A percentile compares a stretch with the other conserved stretches of the same genome.
Evolutionary conservation across 2,888 invertebrate genomes (phyloP).

Genomic region (Drosophila diplacantha): DNA sequence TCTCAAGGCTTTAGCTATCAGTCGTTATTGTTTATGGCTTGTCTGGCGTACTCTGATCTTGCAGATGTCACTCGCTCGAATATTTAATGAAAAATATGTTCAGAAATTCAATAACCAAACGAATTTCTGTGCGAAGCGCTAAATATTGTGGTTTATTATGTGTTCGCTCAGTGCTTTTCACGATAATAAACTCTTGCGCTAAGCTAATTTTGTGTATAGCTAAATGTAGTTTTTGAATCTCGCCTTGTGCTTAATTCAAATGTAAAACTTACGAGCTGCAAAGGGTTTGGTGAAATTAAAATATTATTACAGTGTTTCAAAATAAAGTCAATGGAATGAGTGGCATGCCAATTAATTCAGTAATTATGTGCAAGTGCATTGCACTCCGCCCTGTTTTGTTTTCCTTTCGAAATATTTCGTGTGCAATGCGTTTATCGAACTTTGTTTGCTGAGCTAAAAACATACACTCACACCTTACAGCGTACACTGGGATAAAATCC

Average conservation of each 20-base stretch:
- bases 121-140: conserved; percentile 50
- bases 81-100: conserved; percentile 15
- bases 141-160: conserved; percentile 70
- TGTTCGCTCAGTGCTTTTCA: conserved; percentile 70
- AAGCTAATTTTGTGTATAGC: conserved; percentile 26
- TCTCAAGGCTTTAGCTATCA: conserved; percentile 34
- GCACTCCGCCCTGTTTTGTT: conserved; percentile 31
- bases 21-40: conserved; percentile 39
- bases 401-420: conserved; percentile 21
- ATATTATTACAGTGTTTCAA: conserved; percentile 42
- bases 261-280: conserved; percentile 62
- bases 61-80: conserved; percentile 26
- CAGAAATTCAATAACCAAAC: conserved; percentile 28
- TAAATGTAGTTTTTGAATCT: conserved; percentile 11
- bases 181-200: conserved; percentile 75
- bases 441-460: conserved; percentile 30
- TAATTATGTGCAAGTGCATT: conserved; percentile 41
- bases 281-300: conserved; percentile 42
- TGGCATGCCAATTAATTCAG: conserved; percentile 20
- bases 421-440: conserved; percentile 64
- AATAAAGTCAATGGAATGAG: conserved; percentile 20
- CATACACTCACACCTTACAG: neutral
- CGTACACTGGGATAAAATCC: conserved; percentile 2
- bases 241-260: conserved; percentile 53
- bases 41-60: conserved; percentile 55